Evolutionary conservation across 2,797 vertebrate genomes (phyloP).

Genomic region (Lagodon rhomboides): DNA sequence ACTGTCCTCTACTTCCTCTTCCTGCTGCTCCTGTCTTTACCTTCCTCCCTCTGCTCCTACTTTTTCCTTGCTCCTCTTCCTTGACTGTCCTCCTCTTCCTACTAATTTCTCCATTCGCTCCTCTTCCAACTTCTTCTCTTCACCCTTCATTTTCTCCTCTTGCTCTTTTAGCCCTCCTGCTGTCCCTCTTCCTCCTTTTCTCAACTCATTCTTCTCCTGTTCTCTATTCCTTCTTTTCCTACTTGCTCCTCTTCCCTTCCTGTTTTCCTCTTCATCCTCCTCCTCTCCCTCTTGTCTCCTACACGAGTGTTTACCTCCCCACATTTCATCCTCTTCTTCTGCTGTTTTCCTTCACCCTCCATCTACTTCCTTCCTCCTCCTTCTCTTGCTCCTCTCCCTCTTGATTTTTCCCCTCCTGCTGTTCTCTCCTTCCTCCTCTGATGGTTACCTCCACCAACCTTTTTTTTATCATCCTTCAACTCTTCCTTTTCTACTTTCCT

Average conservation of each 20-base stretch:
- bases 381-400: background rate
- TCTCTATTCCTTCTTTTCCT: background rate
- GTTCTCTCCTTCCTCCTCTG: too few relatives aligned
- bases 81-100: background rate
- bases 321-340: background rate
- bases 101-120: too few relatives aligned
- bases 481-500: background rate
- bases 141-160: background rate
- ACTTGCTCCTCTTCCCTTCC: background rate
- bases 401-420: background rate
- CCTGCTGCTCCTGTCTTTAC: background rate
- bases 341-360: background rate
- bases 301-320: background rate
- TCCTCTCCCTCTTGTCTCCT: background rate
- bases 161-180: background rate
- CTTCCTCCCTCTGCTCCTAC: background rate
- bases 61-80: background rate
- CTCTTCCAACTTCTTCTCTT: background rate
- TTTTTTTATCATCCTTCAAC: background rate
- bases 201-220: background rate
- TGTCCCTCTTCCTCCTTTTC: too few relatives aligned
- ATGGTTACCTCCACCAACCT: background rate
- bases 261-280: background rate
- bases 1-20: background rate
- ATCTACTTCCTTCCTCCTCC: too few relatives aligned